phyloP scores from a whole-genome alignment of 2,113 vertebrate genomes.

The Xiphias gladius region DNA sequence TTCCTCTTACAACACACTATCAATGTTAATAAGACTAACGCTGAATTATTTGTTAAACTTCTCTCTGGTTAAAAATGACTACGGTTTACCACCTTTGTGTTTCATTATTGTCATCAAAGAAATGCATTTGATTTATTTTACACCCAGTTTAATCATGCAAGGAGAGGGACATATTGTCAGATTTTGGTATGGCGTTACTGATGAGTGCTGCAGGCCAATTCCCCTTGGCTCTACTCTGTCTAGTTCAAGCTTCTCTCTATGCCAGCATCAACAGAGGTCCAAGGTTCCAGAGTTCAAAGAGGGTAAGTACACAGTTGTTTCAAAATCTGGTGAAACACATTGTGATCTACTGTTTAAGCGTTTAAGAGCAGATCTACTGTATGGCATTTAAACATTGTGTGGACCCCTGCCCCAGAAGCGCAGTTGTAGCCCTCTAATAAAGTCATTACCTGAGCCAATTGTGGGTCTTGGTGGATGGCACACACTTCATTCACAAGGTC shows the following conservation, averaged over 20 bases:
- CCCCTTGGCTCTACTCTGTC: too few relatives aligned
- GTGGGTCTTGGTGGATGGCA: background rate
- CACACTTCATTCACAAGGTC: slow-evolving; percentile 11
- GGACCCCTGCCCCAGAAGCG: background rate
- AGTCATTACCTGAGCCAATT: slow-evolving; percentile 37
- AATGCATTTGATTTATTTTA: background rate
- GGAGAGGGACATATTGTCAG: background rate
- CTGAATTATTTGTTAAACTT: too few relatives aligned
- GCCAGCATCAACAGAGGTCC: too few relatives aligned
- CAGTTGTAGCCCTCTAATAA: background rate
- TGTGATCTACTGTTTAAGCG: background rate
- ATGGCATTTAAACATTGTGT: background rate
- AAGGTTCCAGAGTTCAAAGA: too few relatives aligned
- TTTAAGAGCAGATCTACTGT: background rate
- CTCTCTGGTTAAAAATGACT: background rate
- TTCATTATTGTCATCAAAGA: background rate
- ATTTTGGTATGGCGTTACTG: background rate
- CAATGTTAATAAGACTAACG: background rate
- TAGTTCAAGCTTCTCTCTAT: background rate
- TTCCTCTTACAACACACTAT: background rate
- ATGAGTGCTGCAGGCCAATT: background rate
- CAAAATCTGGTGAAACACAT: background rate
- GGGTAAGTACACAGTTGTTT: background rate
- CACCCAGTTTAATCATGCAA: background rate
- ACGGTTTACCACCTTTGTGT: background rate